phyloP scores from a whole-genome alignment of 2,888 invertebrate genomes.

The Hypolimnas misippus region DNA sequence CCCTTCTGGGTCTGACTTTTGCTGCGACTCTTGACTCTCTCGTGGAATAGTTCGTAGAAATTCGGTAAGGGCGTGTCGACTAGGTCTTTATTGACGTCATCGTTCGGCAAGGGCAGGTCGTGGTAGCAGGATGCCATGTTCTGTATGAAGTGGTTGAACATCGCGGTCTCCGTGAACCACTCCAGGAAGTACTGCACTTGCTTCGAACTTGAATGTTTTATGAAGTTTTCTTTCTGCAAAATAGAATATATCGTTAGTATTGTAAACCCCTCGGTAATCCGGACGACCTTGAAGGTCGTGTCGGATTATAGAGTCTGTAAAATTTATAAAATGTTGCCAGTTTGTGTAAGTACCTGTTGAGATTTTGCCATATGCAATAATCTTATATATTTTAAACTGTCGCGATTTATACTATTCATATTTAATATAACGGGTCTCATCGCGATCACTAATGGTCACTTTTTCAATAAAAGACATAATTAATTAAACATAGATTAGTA shows the following conservation, averaged over 20 bases:
- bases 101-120: slow-evolving; percentile 40
- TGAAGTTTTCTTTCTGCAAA: slow-evolving; percentile 88
- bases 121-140: slow-evolving; percentile 65
- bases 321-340: neutral
- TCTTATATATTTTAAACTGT: too few species aligned
- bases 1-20: slow-evolving; percentile 48
- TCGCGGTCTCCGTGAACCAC: slow-evolving; percentile 94
- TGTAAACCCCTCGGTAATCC: too few species aligned
- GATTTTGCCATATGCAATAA: too few species aligned
- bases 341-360: neutral
- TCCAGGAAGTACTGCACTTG: slow-evolving; percentile 90
- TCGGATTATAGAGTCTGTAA: too few species aligned
- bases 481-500: too few species aligned
- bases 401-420: too few species aligned
- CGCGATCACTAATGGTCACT: too few species aligned
- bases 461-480: too few species aligned
- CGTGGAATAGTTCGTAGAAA: slow-evolving; percentile 74
- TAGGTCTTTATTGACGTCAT: slow-evolving; percentile 44
- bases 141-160: slow-evolving; percentile 91
- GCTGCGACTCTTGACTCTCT: slow-evolving; percentile 54
- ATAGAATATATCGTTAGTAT: neutral
- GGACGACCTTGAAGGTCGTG: too few species aligned
- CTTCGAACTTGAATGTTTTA: slow-evolving; percentile 86
- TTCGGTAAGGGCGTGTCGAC: slow-evolving; percentile 74
- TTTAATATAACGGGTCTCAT: too few species aligned